Conservation (phyloP, 2,113 vertebrate genomes). For the Danionella cerebrum region DNA sequence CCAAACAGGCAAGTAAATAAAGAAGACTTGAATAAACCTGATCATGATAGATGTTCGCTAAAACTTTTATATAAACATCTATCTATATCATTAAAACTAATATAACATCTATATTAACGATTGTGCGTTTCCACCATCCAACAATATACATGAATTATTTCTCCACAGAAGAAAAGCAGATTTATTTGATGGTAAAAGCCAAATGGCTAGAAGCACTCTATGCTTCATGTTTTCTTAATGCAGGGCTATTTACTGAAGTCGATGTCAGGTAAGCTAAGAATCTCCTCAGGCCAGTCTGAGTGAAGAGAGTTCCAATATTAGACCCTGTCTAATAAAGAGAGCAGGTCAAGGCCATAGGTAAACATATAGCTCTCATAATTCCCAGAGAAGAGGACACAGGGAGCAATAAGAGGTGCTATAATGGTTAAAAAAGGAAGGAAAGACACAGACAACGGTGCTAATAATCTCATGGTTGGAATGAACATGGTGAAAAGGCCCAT, state of each 20-base stretch:
- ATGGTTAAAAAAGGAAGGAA: background rate
- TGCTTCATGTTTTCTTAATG: conserved; percentile 22
- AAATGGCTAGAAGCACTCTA: conserved; percentile 10
- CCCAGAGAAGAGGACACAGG: background rate
- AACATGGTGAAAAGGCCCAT: conserved; percentile 7
- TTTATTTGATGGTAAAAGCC: conserved; percentile 19
- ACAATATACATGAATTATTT: conserved; percentile 28
- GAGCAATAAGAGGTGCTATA: conserved; percentile 15
- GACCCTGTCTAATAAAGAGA: conserved; percentile 8
- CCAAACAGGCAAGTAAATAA: too few species aligned
- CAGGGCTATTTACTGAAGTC: conserved; percentile 9
- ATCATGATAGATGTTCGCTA: too few species aligned
- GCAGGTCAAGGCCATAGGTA: conserved; percentile 6
- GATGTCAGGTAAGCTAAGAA: conserved; percentile 20
- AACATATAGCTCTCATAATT: conserved; percentile 18
- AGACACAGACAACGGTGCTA: conserved; percentile 19
- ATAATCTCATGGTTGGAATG: conserved; percentile 19
- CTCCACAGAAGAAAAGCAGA: background rate
- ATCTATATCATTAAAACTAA: too few species aligned
- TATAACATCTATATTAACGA: too few species aligned
- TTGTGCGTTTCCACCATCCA: background rate
- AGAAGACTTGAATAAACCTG: too few species aligned
- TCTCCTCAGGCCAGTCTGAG: background rate
- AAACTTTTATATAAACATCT: too few species aligned
- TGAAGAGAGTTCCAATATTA: conserved; percentile 8